These are phyloP conservation scores for Apotomis capreana DNA, from an alignment of 2,888 invertebrate species.

Conservation along the genomic window DNA sequence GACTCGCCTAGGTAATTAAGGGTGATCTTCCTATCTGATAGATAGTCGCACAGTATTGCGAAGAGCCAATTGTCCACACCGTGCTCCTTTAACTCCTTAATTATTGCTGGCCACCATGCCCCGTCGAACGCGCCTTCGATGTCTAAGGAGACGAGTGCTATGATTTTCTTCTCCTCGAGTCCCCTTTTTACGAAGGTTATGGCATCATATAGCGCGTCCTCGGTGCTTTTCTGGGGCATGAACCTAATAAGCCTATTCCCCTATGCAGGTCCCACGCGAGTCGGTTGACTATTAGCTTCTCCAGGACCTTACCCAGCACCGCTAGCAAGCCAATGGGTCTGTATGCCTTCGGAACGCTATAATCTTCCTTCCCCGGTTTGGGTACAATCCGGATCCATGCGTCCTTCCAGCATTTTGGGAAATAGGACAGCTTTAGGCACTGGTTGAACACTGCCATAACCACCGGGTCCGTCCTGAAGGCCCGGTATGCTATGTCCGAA, in stretches of 20 bases:
- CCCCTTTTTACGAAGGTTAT: not conserved
- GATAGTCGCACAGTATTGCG: not conserved
- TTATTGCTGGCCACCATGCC: too few relatives aligned
- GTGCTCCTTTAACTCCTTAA: not conserved
- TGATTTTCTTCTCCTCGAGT: too few relatives aligned
- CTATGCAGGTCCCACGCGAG: not conserved
- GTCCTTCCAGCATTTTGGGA: too few relatives aligned
- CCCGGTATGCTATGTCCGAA: not conserved
- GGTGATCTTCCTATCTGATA: too few relatives aligned
- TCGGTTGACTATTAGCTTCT: not conserved
- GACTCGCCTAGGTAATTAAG: not conserved
- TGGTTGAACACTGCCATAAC: not conserved
- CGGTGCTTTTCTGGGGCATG: too few relatives aligned
- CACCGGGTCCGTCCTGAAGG: not conserved
- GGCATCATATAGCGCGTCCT: not conserved
- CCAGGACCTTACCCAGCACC: not conserved
- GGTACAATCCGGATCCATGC: not conserved
- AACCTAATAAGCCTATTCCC: not conserved
- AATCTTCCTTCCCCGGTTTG: too few relatives aligned
- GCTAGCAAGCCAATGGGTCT: not conserved
- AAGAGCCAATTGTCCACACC: not conserved
- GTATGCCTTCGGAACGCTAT: not conserved
- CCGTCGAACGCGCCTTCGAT: not conserved
- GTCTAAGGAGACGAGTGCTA: not conserved
- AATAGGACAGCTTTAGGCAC: not conserved